Percentiles rank a stretch among this genome's conserved stretches.
Conservation (phyloP, 2,888 invertebrate species). For the Ischnus inquisitorius region DNA sequence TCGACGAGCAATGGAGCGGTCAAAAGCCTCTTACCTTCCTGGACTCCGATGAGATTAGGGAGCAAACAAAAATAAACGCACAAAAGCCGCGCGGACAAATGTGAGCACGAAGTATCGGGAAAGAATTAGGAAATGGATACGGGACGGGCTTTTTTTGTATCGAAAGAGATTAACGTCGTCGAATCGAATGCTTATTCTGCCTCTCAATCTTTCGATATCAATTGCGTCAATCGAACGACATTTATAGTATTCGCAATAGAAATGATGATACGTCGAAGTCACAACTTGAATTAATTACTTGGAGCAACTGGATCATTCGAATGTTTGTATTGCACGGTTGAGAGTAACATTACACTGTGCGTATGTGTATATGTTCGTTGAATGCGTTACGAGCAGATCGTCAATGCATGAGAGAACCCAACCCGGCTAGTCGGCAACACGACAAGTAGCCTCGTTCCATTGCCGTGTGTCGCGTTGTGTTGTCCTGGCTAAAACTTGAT, state of each 20-base stretch:
- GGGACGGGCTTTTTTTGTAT: neutral
- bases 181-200: neutral
- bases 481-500: conserved; percentile 68
- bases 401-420: conserved; percentile 32
- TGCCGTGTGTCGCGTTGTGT: conserved; percentile 41
- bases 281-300: neutral
- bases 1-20: conserved; percentile 53
- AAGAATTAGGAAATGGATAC: neutral
- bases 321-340: neutral
- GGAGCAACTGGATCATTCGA: neutral
- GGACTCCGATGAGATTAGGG: conserved; percentile 34
- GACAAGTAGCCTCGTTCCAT: conserved; percentile 60
- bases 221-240: neutral
- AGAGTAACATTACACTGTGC: neutral
- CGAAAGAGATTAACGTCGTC: neutral
- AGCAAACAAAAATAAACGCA: conserved; percentile 35
- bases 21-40: conserved; percentile 55
- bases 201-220: neutral
- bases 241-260: neutral
- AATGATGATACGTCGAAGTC: neutral
- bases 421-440: conserved; percentile 52
- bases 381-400: conserved; percentile 17
- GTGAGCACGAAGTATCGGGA: neutral
- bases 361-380: conserved; percentile 7
- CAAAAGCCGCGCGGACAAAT: conserved; percentile 13